Evolutionary conservation across 2,797 vertebrate genomes (phyloP), one percentile per base, ranked within the genome.

Genomic region (Capromys pilorides): DNA sequence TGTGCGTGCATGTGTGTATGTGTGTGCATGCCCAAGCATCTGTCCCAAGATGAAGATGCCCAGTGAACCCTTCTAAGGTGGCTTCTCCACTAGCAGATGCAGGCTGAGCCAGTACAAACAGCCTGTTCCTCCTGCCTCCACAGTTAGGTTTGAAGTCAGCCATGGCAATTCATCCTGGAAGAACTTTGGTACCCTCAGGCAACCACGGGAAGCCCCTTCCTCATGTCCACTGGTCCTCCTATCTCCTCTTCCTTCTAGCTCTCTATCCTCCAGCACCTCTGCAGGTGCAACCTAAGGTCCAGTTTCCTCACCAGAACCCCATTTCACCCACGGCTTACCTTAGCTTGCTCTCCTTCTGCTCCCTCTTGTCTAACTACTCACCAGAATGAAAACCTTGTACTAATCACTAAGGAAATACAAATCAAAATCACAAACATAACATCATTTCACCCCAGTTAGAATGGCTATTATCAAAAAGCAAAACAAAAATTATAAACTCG

Each of bases 181-280:
- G 75, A 81, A 36, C 7, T 31, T 22, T 13, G 1, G 0, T 5
- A 33, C 8, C 16, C 11, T 5, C 36, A n/a, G 57, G 5, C 7
- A 49, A 24, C 90, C 26, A 2, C 0, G 31, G 33, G 62, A 49
- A 21, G 26, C 31, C 8, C 64, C 33, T 41, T 75, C 88, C 71
- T 13, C 21, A 19, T 3, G n/a, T 33, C 39, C 7, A 2, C 16
- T 2, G 0, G 14, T 2, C 59, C 67, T 45, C 64, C 39, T 54
- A 57, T 57, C 18, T 21, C 41, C 49, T 67, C 24, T 19, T 61
- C 7, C 9, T 7, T 36, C 51, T 31, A 57, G 28, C 54, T 19
- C 62, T 21, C 41, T 31, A 14, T 19, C 81, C 21, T 21, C 39
- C n/a, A 8, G 36, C 62, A 49, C 45, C 51, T 69, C 28, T 33